phyloP scores from a whole-genome alignment of 2,113 vertebrate species.

The Bufo gargarizans region DNA sequence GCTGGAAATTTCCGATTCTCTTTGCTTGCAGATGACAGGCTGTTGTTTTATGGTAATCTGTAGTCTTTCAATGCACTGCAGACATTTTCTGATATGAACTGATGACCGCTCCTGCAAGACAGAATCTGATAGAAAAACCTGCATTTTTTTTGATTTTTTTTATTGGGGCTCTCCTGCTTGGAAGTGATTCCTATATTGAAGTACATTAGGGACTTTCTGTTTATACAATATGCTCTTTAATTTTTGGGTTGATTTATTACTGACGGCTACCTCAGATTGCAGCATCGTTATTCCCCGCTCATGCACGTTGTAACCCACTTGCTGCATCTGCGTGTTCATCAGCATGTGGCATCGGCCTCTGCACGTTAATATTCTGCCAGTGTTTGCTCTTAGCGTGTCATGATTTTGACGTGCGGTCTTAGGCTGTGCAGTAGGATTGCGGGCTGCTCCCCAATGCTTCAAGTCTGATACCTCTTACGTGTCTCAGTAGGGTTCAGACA shows the following conservation, averaged over 20 bases:
- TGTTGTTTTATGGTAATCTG: too few relatives aligned
- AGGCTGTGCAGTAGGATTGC: slow-evolving; percentile 55
- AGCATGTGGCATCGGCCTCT: slow-evolving; percentile 24
- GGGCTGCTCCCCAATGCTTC: slow-evolving; percentile 55
- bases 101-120: background rate
- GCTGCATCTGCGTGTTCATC: slow-evolving; percentile 9
- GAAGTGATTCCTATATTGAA: background rate
- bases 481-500: slow-evolving; percentile 57
- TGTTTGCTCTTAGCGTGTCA: slow-evolving; percentile 50
- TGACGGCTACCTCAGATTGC: background rate
- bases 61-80: too few relatives aligned
- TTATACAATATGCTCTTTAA: background rate
- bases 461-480: slow-evolving; percentile 55
- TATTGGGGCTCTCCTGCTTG: background rate
- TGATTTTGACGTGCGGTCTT: slow-evolving; percentile 53
- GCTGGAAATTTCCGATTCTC: too few relatives aligned
- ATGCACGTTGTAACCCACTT: background rate
- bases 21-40: too few relatives aligned
- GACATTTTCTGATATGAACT: too few relatives aligned
- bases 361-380: slow-evolving; percentile 52
- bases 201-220: background rate
- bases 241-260: background rate
- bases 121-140: background rate
- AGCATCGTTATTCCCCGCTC: background rate
- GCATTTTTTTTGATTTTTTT: background rate